Evolutionary conservation across 2,888 invertebrate genomes (phyloP).

Genomic region (Cephus runcator): DNA sequence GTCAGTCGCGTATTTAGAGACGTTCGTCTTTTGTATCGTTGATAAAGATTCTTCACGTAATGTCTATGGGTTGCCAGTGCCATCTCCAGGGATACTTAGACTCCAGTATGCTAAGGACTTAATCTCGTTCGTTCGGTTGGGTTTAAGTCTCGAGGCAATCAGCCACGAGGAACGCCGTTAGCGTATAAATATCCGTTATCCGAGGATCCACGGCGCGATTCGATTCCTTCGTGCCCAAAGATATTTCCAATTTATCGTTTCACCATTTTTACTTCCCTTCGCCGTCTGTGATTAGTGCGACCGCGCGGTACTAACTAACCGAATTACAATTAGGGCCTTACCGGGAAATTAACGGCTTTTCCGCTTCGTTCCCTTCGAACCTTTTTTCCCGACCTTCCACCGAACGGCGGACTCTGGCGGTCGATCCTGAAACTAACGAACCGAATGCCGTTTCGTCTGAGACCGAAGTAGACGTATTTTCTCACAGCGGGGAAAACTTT

Average conservation of each 20-base stretch:
- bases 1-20: neutral
- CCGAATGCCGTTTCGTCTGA: slow-evolving; percentile 6
- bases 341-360: slow-evolving; percentile 11
- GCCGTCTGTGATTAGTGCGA: neutral
- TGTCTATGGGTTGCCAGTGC: neutral
- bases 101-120: neutral
- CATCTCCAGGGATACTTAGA: neutral
- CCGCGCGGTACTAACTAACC: neutral
- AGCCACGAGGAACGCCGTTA: neutral
- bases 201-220: neutral
- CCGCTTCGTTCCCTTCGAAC: neutral
- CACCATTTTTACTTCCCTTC: neutral
- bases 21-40: neutral
- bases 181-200: neutral
- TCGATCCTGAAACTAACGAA: slow-evolving; percentile 16
- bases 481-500: neutral
- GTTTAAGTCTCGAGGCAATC: neutral
- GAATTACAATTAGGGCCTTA: slow-evolving; percentile 19
- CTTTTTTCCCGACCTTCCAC: neutral
- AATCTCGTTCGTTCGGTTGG: neutral
- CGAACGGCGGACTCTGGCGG: neutral
- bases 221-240: neutral
- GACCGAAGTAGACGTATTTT: neutral
- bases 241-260: neutral
- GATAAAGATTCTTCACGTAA: neutral